phyloP scores from a whole-genome alignment of 2,113 vertebrate species.

The Microtus richardsoni region DNA sequence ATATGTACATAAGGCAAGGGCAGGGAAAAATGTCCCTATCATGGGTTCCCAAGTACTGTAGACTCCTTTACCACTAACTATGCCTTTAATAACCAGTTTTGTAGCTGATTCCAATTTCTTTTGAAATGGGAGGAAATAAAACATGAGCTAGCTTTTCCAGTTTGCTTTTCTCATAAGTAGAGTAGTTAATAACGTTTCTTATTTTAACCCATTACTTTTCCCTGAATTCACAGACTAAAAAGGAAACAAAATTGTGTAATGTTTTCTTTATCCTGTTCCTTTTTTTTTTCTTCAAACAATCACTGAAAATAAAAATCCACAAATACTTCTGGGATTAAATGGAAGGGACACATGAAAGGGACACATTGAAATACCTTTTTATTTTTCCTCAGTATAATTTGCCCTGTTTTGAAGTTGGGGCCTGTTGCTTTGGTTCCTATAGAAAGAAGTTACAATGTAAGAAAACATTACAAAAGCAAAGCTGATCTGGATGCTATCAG shows the following conservation, averaged over 20 bases:
- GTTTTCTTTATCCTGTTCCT: constrained; percentile 64
- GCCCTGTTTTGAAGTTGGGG: constrained; percentile 63
- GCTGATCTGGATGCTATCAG: constrained; percentile 84
- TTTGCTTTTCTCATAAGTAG: constrained; percentile 54
- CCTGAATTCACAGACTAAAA: constrained; percentile 69
- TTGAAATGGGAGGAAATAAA: constrained; percentile 56
- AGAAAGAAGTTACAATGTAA: constrained; percentile 85
- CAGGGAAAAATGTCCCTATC: constrained; percentile 14
- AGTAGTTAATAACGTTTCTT: constrained; percentile 64
- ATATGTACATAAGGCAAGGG: constrained; percentile 14
- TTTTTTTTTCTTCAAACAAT: constrained; percentile 28
- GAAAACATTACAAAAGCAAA: constrained; percentile 85
- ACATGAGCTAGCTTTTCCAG: neutral
- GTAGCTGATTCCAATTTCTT: constrained; percentile 39
- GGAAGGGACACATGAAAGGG: constrained; percentile 55
- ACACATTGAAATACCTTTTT: constrained; percentile 63
- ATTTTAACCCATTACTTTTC: constrained; percentile 67
- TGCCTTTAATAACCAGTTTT: constrained; percentile 17
- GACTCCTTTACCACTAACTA: constrained; percentile 41
- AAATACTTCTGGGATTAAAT: constrained; percentile 44
- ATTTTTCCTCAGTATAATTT: constrained; percentile 59
- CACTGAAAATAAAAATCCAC: constrained; percentile 56
- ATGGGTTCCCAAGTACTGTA: neutral
- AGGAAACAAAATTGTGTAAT: neutral
- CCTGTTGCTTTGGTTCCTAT: constrained; percentile 79